Evolutionary conservation across 1,140 invertebrate genomes (phyloP).

Genomic region (Drosophila quadrilineata): DNA sequence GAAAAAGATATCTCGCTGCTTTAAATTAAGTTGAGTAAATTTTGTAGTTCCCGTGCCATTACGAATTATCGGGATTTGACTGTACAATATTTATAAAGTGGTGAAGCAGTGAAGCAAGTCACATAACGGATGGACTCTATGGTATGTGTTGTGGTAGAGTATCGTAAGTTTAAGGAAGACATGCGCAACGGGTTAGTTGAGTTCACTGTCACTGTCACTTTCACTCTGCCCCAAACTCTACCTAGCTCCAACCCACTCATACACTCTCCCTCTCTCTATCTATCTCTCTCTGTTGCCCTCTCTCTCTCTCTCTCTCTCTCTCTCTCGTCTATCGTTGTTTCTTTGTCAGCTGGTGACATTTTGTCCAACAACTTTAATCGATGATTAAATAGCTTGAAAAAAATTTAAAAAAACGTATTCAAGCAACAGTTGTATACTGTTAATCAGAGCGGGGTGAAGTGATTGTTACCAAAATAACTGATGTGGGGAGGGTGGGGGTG

Average conservation of each 20-base stretch:
- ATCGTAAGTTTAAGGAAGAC: slow-evolving; percentile 34
- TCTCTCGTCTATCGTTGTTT: neutral
- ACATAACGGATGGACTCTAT: no score
- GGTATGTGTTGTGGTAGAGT: no score
- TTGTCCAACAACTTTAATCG: slow-evolving; percentile 19
- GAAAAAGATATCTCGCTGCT: no score
- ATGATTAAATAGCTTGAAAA: slow-evolving; percentile 10
- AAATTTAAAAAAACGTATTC: no score
- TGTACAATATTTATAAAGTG: no score
- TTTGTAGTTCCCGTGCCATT: no score
- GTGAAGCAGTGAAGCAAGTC: no score
- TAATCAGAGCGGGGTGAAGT: slow-evolving; percentile 21
- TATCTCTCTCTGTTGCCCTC: neutral
- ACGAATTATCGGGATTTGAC: no score
- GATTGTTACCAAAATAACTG: neutral
- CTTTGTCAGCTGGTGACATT: slow-evolving; percentile 13
- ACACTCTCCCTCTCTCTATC: neutral
- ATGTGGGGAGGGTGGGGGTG: neutral
- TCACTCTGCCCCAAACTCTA: neutral
- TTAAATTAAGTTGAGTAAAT: no score
- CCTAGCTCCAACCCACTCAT: neutral
- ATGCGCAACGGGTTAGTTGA: slow-evolving; percentile 53
- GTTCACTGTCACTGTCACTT: slow-evolving; percentile 77
- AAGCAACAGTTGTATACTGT: slow-evolving; percentile 10
- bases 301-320: neutral